Evolutionary conservation across 2,888 invertebrate species (phyloP), one percentile per base, ranked within the genome.

Genomic region (Sesia apiformis): DNA sequence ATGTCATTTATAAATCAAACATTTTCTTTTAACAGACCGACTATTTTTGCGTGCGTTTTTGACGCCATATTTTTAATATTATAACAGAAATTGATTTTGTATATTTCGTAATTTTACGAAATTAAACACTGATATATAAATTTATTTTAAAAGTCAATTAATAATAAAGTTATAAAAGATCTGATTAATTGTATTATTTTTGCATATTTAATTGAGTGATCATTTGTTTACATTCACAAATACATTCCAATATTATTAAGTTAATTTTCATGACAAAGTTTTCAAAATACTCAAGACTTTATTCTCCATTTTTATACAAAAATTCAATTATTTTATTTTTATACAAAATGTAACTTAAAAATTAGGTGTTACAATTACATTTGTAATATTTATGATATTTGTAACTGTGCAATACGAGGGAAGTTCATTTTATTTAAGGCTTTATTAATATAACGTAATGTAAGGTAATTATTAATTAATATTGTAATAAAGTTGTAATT

Each of bases 401-500:
- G 76, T 74, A 74, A 75, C 72, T 80, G 89, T 89, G 89, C 89
- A 89, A 89, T 89, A 89, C 69, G 74, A 74, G 69, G 63, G 72
- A 78, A 81, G 76, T 81, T 84, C 66, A 74, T 78, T 50, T 84
- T 79, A 65, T 66, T 69, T 71, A 70, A 73, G 64, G 80, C 80
- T 81, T 78, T 68, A 75, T 78, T 76, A 74, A 69, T 68, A 64
- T 76, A 77, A 74, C 67, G 71, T 81, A 81, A 74, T 66, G 65
- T 76, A 77, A 78, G 74, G 72, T 76, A 70, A 70, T 63, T 68
- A 72, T 72, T 69, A 76, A 42, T 78, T 75, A 80, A 82, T 84
- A 81, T 76, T 86, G 84, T 84, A 84, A 76, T 79, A 84, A 86
- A 83, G 70, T 74, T 84, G 81, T 84, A 84, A 81, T 83, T 82